Conservation (phyloP, 2,888 invertebrate species). For the Matsumyia berberina region DNA sequence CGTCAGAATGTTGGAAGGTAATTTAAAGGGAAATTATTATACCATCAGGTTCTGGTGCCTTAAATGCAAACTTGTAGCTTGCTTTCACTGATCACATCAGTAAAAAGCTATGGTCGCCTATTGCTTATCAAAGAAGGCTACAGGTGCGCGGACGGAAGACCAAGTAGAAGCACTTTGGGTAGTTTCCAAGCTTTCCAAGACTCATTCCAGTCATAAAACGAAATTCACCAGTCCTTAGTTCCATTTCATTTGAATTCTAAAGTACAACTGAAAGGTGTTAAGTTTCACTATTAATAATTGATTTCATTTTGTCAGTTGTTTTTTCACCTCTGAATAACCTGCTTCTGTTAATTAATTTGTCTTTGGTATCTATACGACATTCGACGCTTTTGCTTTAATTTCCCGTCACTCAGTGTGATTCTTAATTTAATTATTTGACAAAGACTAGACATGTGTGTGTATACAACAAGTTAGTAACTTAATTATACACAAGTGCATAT, state of each 20-base stretch:
- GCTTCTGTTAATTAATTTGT: slow-evolving; percentile 28
- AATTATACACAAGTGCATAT: slow-evolving; percentile 6
- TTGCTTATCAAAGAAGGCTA: no score
- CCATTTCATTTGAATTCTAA: neutral
- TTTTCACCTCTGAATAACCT: slow-evolving; percentile 12
- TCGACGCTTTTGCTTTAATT: slow-evolving; percentile 12
- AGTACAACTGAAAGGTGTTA: slow-evolving; percentile 39
- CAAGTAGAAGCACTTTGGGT: no score
- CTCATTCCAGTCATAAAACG: slow-evolving; percentile 12
- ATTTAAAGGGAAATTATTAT: no score
- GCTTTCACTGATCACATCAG: no score
- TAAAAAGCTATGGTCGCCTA: no score
- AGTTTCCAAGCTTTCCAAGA: no score
- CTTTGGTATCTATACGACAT: slow-evolving; percentile 11
- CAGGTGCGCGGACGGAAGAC: no score
- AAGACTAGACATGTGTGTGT: slow-evolving; percentile 11
- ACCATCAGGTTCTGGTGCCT: no score
- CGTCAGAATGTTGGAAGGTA: no score
- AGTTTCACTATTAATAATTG: slow-evolving; percentile 38
- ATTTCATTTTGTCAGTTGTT: slow-evolving; percentile 1
- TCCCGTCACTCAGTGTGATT: slow-evolving; percentile 30
- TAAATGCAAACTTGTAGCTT: no score
- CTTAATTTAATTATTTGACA: slow-evolving; percentile 36
- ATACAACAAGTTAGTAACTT: neutral
- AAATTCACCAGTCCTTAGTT: slow-evolving; percentile 15